Base-by-base conservation (phyloP, 2,888 invertebrate species). In the Nipponacmea schrenckii region DNA sequence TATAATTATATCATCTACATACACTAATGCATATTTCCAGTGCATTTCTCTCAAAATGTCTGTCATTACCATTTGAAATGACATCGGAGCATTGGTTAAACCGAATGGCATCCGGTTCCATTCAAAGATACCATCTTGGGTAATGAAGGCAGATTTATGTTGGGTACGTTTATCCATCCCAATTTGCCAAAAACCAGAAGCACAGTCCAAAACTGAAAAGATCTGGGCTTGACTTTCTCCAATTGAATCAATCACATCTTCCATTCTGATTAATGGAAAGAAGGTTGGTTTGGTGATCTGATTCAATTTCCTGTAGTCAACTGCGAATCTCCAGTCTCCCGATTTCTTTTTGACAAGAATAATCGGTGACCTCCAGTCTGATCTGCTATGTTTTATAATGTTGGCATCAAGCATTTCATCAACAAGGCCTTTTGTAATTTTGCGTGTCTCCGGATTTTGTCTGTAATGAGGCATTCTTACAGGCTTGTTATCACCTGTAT, bases 1-100 rank as follows among this genome's bases (percentile, higher is more conserved):
- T n/a, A 77, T 68, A 8, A 78, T 62, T 12, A 79, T 74, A 66
- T 80, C 80, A 71, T 81, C 81, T 14, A 78, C 67, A 62, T 81
- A 81, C 24, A 75, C 71, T 12, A 80, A 46, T 0, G 72, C 71
- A 64, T 67, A 75, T 70, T 79, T 77, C 74, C 77, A 80, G 24
- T 77, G 71, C 24, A 80, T 31, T 14, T 69, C 69, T n/a, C 73
- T 20, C 14, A 80, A 65, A 12, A 78, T 71, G 14, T 66, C 50
- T 12, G 71, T 44, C 73, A 79, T 79, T 0, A 77, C 46, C 0
- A 68, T 62, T 64, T 77, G 74, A 68, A 79, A 80, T 17, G 69
- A 39, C 65, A 74, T 74, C 2, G 77, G 74, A 7, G 75, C 73
- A 71, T 79, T 77, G 62, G 66, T 72, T 2, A 80, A 70, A 12